Percentiles rank a stretch among this genome's conserved stretches.
phyloP scores from a whole-genome alignment of 2,113 vertebrate genomes.

The Gulo gulo region DNA sequence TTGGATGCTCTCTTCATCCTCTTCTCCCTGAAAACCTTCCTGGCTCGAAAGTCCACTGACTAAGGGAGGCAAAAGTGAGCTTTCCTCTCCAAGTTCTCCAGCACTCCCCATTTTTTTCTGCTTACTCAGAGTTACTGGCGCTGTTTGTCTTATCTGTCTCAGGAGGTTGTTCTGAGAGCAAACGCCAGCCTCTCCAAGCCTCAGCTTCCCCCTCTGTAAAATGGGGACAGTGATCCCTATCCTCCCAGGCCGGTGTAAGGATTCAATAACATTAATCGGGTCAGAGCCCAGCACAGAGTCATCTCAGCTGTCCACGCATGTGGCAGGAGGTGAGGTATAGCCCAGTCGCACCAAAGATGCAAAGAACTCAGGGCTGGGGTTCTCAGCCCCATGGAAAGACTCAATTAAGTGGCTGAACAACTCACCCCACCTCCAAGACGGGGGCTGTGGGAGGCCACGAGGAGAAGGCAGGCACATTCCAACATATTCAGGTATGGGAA shows the following conservation, averaged over 20 bases:
- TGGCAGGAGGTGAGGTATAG: background rate
- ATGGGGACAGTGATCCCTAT: background rate
- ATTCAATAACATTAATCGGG: background rate
- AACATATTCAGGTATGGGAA: fast-evolving
- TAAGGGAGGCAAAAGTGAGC: background rate
- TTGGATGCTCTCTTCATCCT: background rate
- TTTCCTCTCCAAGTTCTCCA: background rate
- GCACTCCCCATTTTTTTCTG: background rate
- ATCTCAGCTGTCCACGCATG: background rate
- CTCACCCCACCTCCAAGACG: background rate
- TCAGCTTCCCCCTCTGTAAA: background rate
- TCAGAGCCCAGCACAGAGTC: background rate
- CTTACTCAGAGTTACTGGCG: background rate
- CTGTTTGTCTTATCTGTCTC: background rate
- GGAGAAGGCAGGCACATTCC: background rate
- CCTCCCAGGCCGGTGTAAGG: background rate
- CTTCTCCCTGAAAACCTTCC: background rate
- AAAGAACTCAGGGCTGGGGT: background rate
- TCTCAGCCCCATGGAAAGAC: background rate
- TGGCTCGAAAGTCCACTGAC: background rate
- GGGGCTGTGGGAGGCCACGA: background rate
- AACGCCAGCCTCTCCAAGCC: background rate
- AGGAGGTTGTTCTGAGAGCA: background rate
- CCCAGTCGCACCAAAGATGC: background rate
- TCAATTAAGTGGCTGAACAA: background rate